Conservation (phyloP, 1,140 invertebrate species). For the Cydia pomonella region DNA sequence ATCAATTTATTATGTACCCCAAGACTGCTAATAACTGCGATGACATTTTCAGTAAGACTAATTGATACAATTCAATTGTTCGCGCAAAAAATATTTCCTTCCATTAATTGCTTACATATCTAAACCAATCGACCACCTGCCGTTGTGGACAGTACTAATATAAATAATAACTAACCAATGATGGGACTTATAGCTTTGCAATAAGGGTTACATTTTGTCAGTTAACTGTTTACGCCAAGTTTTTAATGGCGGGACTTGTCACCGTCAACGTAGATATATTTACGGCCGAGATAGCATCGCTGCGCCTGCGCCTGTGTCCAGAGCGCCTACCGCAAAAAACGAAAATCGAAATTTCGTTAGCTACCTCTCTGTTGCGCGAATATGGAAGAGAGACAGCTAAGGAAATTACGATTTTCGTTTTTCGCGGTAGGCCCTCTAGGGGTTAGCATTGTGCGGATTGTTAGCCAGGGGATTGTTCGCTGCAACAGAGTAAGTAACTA, state of each 20-base stretch:
- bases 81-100: not conserved
- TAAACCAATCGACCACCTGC: not conserved
- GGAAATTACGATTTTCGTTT: too few species aligned
- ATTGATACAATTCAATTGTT: constrained; percentile 15
- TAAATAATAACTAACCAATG: too few species aligned
- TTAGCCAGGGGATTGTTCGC: not conserved
- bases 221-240: not conserved
- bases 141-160: not conserved
- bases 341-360: too few species aligned
- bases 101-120: constrained; percentile 2
- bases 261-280: not conserved
- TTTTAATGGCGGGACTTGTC: constrained; percentile 3
- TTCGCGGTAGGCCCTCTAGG: too few species aligned
- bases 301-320: not conserved
- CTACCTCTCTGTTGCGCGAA: too few species aligned
- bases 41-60: not conserved
- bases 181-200: too few species aligned
- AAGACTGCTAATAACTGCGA: not conserved
- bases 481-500: not conserved
- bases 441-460: not conserved
- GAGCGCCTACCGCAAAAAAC: too few species aligned
- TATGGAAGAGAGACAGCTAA: too few species aligned
- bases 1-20: not conserved
- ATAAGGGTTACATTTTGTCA: too few species aligned
- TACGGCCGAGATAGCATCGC: not conserved